A percentile compares a stretch with the other conserved stretches of the same genome.
phyloP scores from a whole-genome alignment of 2,797 vertebrate genomes.

The Somateria mollissima region DNA sequence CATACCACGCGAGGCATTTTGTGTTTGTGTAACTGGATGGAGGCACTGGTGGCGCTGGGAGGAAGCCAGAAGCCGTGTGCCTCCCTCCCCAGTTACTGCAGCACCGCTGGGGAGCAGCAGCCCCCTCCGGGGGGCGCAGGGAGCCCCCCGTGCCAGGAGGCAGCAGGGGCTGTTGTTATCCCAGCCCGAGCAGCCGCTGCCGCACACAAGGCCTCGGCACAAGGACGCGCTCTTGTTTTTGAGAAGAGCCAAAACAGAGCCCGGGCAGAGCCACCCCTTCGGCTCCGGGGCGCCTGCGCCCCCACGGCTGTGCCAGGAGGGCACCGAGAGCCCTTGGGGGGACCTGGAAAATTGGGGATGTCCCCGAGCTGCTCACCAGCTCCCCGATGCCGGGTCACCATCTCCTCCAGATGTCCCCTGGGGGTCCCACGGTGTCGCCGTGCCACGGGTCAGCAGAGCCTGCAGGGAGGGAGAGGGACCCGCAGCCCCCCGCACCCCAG shows the following conservation, averaged over 20 bases:
- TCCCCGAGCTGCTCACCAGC: background rate
- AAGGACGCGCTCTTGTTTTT: constrained; percentile 24
- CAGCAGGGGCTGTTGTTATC: accelerated
- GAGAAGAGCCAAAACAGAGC: background rate
- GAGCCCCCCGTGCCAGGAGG: accelerated
- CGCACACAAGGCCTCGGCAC: background rate
- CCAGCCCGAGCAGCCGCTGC: background rate
- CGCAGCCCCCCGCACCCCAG: background rate
- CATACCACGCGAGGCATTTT: accelerated
- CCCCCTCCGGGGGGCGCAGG: too few species aligned
- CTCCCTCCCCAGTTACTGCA: background rate
- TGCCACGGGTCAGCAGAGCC: background rate
- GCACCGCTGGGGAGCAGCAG: background rate
- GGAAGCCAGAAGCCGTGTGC: background rate
- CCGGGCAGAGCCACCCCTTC: accelerated
- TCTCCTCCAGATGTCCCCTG: accelerated
- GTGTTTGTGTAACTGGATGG: accelerated
- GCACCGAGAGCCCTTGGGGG: background rate
- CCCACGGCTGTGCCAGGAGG: background rate
- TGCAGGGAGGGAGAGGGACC: background rate
- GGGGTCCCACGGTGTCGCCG: accelerated
- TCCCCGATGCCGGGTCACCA: background rate
- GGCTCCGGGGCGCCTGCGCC: accelerated
- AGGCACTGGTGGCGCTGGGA: background rate
- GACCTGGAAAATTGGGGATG: background rate